Percentiles rank a stretch among this genome's conserved stretches.
Conservation (phyloP, 2,888 invertebrate genomes). For the Andrena chrysosceles region DNA sequence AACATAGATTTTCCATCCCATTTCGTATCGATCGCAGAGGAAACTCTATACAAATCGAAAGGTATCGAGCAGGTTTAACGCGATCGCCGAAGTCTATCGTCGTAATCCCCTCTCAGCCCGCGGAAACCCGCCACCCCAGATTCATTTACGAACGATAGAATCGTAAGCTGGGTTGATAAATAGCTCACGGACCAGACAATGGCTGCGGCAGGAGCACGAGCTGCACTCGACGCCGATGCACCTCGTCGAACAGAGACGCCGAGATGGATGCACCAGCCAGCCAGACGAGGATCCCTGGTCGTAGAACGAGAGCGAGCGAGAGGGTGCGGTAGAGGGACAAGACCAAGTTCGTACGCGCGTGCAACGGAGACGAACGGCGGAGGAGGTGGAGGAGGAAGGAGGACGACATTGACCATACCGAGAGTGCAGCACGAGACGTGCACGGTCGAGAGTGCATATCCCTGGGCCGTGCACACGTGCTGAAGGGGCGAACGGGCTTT, state of each 20-base stretch:
- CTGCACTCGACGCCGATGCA: conserved; percentile 30
- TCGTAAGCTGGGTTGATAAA: conserved; percentile 53
- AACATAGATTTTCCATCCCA: no score
- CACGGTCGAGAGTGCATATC: conserved; percentile 47
- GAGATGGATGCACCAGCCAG: conserved; percentile 39
- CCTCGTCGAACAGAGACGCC: conserved; percentile 31
- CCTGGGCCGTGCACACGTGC: conserved; percentile 51
- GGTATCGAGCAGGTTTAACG: no score
- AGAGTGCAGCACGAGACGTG: conserved; percentile 54
- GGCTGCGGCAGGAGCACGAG: conserved; percentile 33
- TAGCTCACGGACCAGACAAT: conserved; percentile 49
- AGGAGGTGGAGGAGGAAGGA: conserved; percentile 21
- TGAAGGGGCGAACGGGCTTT: conserved; percentile 33
- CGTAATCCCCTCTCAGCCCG: neutral
- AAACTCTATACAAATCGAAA: no score
- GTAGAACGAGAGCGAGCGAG: neutral
- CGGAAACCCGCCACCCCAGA: neutral
- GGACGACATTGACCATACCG: conserved; percentile 56
- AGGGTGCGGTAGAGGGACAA: conserved; percentile 4
- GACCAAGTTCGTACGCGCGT: conserved; percentile 15
- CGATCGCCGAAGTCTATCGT: neutral
- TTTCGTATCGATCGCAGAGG: no score
- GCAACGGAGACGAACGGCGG: conserved; percentile 42
- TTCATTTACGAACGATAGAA: conserved; percentile 48
- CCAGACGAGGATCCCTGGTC: conserved; percentile 25